Evolutionary conservation across 2,888 invertebrate species (phyloP).

Genomic region (Drosophila rellima): DNA sequence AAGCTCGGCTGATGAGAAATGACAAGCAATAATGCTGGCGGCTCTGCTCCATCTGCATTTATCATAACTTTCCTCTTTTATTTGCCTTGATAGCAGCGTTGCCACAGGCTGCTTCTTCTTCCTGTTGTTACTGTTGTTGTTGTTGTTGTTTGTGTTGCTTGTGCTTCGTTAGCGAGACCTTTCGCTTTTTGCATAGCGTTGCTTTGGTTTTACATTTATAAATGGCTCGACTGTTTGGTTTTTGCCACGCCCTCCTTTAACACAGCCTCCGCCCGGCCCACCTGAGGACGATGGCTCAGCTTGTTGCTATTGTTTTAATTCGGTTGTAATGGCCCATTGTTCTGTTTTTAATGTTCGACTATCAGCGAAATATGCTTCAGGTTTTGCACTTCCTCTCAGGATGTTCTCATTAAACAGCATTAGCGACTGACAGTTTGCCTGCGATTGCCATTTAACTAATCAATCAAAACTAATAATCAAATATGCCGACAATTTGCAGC

Average conservation of each 20-base stretch:
- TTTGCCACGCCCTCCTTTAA: slow-evolving; percentile 18
- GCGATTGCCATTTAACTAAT: background rate
- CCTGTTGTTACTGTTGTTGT: slow-evolving; percentile 7
- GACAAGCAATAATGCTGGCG: slow-evolving; percentile 77
- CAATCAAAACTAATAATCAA: slow-evolving; percentile 5
- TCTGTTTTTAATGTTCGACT: slow-evolving; percentile 11
- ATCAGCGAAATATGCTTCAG: slow-evolving; percentile 24
- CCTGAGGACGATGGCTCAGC: slow-evolving; percentile 40
- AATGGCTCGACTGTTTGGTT: slow-evolving; percentile 21
- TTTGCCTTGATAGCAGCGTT: slow-evolving; percentile 63
- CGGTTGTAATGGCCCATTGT: slow-evolving; percentile 28
- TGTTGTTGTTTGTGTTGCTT: slow-evolving; percentile 28
- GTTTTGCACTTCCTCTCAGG: slow-evolving; percentile 1
- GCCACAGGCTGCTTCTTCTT: slow-evolving; percentile 29
- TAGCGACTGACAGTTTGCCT: too few species aligned
- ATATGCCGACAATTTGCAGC: slow-evolving; percentile 8
- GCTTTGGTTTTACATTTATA: slow-evolving; percentile 63
- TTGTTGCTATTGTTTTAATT: slow-evolving; percentile 31
- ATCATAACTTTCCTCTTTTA: slow-evolving; percentile 78
- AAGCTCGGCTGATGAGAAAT: slow-evolving; percentile 74
- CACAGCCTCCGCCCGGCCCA: background rate
- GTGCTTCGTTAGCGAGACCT: slow-evolving; percentile 49
- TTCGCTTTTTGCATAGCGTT: slow-evolving; percentile 43
- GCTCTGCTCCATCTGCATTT: slow-evolving; percentile 80
- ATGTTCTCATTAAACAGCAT: background rate